Conservation (phyloP, 2,888 invertebrate genomes). For the Sinohyriopsis cumingii region DNA sequence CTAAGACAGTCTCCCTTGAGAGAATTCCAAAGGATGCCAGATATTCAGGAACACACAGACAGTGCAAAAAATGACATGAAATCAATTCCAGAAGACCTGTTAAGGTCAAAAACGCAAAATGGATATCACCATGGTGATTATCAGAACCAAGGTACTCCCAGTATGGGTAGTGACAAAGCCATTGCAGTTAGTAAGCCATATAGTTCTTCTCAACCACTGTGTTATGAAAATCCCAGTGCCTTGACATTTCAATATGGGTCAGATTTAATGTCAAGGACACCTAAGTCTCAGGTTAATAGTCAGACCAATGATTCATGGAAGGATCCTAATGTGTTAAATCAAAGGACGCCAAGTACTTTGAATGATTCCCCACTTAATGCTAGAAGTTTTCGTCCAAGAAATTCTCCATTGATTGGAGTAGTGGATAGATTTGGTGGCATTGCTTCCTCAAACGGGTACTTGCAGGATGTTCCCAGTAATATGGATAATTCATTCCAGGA, state of each 20-base stretch:
- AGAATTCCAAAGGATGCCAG: constrained; percentile 35
- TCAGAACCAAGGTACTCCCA: constrained; percentile 6
- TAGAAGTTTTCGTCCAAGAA: constrained; percentile 28
- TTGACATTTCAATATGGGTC: no score
- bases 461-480: constrained; percentile 24
- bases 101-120: constrained; percentile 40
- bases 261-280: constrained; percentile 11
- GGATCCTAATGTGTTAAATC: constrained; percentile 42
- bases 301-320: constrained; percentile 36
- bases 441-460: constrained; percentile 34
- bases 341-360: constrained; percentile 22
- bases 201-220: no score
- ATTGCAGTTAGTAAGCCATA: constrained; percentile 8
- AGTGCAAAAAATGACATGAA: constrained; percentile 5
- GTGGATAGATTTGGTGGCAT: constrained; percentile 21
- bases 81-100: constrained; percentile 1
- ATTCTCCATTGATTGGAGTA: constrained; percentile 34
- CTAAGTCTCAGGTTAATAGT: constrained; percentile 27
- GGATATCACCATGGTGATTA: constrained; percentile 17
- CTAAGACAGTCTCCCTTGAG: constrained; percentile 36
- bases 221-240: constrained; percentile 19
- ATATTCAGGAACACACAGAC: constrained; percentile 35
- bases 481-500: constrained; percentile 31
- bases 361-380: constrained; percentile 30
- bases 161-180: constrained; percentile 11